phyloP scores from a whole-genome alignment of 2,113 vertebrate genomes.

The Telmatochromis brichardi region DNA sequence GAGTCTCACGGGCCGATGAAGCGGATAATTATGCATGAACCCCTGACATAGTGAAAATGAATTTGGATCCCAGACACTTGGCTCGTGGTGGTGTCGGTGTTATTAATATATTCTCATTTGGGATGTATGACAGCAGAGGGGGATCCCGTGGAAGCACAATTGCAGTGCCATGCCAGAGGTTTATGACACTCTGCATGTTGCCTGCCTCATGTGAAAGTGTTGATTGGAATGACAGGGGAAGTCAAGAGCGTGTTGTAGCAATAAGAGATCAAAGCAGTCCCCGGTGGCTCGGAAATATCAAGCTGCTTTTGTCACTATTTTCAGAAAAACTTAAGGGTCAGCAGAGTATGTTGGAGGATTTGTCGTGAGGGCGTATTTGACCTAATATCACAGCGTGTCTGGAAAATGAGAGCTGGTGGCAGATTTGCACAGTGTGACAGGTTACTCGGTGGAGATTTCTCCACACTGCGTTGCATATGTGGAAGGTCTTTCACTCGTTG shows the following conservation, averaged over 20 bases:
- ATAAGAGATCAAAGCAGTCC: neutral
- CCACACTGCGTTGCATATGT: conserved; percentile 16
- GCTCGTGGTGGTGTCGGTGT: conserved; percentile 40
- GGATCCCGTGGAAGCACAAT: conserved; percentile 16
- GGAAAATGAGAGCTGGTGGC: neutral
- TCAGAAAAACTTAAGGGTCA: conserved; percentile 28
- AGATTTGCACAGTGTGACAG: conserved; percentile 22
- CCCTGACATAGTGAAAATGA: conserved; percentile 55
- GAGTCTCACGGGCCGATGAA: conserved; percentile 41
- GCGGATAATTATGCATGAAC: conserved; percentile 61
- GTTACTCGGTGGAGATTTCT: neutral
- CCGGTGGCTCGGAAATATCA: neutral
- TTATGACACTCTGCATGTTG: conserved; percentile 1
- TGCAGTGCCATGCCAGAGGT: neutral
- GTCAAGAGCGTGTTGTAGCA: neutral
- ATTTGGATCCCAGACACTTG: conserved; percentile 42
- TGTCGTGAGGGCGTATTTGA: conserved; percentile 15
- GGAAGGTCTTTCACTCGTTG: conserved; percentile 1
- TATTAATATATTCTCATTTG: conserved; percentile 52
- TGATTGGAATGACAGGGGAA: conserved; percentile 29
- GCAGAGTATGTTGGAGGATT: neutral
- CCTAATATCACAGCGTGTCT: conserved; percentile 6
- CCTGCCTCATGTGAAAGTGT: conserved; percentile 7
- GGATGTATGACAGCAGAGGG: conserved; percentile 20
- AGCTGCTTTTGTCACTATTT: conserved; percentile 20